Evolutionary conservation across 2,888 invertebrate species (phyloP), one percentile per base, ranked within the genome.

Genomic region (Troilus luridus): DNA sequence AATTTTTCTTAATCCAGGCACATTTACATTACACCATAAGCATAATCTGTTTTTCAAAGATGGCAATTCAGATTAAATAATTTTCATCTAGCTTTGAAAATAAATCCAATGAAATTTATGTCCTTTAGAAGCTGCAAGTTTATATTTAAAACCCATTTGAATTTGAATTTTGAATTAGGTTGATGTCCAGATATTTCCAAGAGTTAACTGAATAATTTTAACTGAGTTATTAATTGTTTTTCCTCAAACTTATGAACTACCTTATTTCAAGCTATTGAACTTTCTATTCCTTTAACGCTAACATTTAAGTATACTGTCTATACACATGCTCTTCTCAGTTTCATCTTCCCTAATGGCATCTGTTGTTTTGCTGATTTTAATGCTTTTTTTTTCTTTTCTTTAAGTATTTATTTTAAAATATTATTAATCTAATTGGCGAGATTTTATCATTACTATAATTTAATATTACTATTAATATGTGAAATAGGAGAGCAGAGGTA

Each of bases 401-500:
- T 41, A 41, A 58, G 24, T 59, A 24, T 58, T 56, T 21, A 77
- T 77, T 24, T 41, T 5, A 41, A 81, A 59, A 8, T 54, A 41
- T 77, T 59, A 12, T 77, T 41, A 67, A 10, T 7, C 19, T 77
- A 0, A 6, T 14, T 41, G 8, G 2, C 14, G 9, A 77, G 21
- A 77, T 77, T 41, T 27, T 41, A 17, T 41, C 7, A 77, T 77
- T 27, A 5, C 8, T 77, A 77, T 59, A 56, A 58, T 60, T 17
- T 88, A 60, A 41, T 77, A 19, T 17, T 88, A 60, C 17, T 77
- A 19, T 41, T 77, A 2, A 27, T 77, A 17, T 77, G 41, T 41
- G 41, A 41, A 77, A 41, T 77, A 77, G 72, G 72, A 77, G 72
- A 41, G 41, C 72, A 41, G 72, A 77, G 72, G 72, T 77, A 77